Evolutionary conservation across 2,797 vertebrate genomes (phyloP), one percentile per base, ranked within the genome.

Genomic region (Acanthurus lineatus): DNA sequence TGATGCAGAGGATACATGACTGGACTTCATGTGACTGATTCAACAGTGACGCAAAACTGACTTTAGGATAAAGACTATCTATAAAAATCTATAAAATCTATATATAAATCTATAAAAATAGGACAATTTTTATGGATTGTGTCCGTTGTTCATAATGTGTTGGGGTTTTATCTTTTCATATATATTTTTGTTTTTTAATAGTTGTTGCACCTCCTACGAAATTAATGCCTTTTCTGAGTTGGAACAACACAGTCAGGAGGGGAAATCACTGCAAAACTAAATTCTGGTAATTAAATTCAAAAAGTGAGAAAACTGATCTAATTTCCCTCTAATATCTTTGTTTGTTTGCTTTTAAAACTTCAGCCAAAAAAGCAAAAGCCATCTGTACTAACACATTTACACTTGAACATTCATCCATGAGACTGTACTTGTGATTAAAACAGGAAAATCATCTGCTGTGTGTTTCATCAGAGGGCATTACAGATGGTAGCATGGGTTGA

Each of bases 341-440:
- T 42, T 42, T 42, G 40, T 9, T 12, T 42, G 40, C 40, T 42
- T 42, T 57, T 40, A 5, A 22, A 10, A n/a, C 2, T n/a, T 12
- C 14, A 19, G 2, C 15, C 17, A 49, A 10, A 3, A 3, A 59
- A 2, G 2, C 59, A 0, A 49, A 51, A 63, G 45, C 16, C 2
- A 28, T 20, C 25, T 19, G 3, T 5, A 28, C 17, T 11, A 20
- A 20, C 17, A 47, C 2, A 44, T 14, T 64, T 11, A 3, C n/a
- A 16, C n/a, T 53, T 35, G 17, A 49, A 17, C 47, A 49, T 49
- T 47, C 45, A 9, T 49, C 51, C 45, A 8, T 16, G 7, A 44
- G 12, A 45, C 28, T 75, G 3, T 16, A 48, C 85, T 79, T 86
- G 79, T 89, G 84, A 83, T 74, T 63, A 3, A 20, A 44, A 4